These are phyloP conservation scores for Puffinus mauretanicus DNA, from an alignment of 2,113 vertebrate species.

Conservation along the genomic window DNA sequence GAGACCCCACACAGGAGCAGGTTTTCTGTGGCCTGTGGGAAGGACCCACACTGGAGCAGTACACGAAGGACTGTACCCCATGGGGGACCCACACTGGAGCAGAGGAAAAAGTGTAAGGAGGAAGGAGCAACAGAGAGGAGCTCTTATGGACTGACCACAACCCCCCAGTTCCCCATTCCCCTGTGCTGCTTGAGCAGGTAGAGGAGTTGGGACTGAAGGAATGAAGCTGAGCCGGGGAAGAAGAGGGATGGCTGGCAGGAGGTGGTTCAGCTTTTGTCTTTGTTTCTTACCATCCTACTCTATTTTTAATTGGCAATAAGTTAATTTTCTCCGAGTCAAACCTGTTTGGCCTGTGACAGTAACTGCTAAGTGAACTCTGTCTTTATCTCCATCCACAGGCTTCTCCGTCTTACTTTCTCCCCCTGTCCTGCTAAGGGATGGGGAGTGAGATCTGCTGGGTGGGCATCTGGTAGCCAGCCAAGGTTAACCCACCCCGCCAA, in stretches of 20 bases:
- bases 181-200: neutral
- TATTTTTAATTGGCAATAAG: neutral
- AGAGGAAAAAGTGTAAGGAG: neutral
- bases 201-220: neutral
- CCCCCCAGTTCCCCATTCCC: neutral
- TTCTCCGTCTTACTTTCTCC: neutral
- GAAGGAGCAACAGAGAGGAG: neutral
- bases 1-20: neutral
- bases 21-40: neutral
- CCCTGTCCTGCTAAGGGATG: neutral
- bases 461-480: neutral
- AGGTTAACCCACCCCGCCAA: neutral
- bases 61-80: neutral
- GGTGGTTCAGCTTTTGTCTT: neutral
- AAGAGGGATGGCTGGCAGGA: neutral
- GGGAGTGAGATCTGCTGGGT: neutral
- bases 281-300: neutral
- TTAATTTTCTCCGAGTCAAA: neutral
- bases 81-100: neutral
- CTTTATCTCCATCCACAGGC: neutral
- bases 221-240: neutral
- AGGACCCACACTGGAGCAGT: neutral
- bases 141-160: accelerated
- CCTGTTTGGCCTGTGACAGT: neutral
- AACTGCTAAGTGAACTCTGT: neutral